Evolutionary conservation across 2,888 invertebrate genomes (phyloP).

Genomic region (Diarsia mendica): DNA sequence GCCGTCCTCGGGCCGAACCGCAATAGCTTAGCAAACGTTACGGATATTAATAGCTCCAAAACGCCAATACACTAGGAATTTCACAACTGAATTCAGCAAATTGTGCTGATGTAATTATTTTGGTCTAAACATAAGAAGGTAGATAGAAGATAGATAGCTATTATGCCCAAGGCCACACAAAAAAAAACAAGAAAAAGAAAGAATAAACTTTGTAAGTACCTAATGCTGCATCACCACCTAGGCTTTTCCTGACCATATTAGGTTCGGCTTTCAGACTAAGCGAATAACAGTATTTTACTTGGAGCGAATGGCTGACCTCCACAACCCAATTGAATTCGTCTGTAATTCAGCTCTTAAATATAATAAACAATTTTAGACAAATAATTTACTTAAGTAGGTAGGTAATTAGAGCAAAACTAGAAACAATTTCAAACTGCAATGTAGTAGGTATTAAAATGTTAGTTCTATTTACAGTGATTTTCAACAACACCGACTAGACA

Average conservation of each 20-base stretch:
- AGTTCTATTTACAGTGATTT: no score
- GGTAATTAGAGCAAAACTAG: no score
- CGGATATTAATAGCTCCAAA: conserved; percentile 59
- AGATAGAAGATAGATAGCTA: no score
- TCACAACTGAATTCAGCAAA: conserved; percentile 24
- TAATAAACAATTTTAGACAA: no score
- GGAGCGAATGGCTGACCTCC: no score
- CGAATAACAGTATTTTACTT: background rate
- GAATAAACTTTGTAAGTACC: background rate
- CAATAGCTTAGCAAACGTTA: conserved; percentile 43
- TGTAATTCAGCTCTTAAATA: no score
- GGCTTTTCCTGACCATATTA: background rate
- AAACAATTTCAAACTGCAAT: no score
- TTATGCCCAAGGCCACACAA: background rate
- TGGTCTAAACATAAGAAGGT: background rate
- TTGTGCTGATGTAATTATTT: background rate
- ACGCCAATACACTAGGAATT: conserved; percentile 44
- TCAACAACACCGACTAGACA: no score
- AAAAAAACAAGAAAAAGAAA: background rate
- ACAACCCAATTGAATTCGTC: no score
- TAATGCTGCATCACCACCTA: background rate
- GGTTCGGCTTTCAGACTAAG: background rate
- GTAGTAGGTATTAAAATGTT: no score
- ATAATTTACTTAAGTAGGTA: no score
- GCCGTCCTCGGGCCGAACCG: conserved; percentile 27